A percentile compares a stretch with the other conserved stretches of the same genome.
These are phyloP conservation scores for Dipodomys ordii DNA, from an alignment of 2,113 vertebrate genomes.

Conservation along the genomic window DNA sequence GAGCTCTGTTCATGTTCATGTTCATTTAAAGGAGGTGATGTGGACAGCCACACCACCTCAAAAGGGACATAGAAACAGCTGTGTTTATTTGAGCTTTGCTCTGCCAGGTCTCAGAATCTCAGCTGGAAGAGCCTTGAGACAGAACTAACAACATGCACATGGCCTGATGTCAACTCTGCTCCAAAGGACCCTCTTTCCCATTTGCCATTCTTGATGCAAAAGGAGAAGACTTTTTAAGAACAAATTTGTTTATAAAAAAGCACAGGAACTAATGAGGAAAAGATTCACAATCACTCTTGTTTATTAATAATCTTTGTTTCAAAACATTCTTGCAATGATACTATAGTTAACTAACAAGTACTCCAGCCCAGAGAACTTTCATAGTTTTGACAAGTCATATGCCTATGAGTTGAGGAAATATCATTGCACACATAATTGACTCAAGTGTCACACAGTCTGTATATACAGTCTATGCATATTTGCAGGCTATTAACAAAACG, in stretches of 20 bases:
- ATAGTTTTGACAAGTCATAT: conserved; percentile 1
- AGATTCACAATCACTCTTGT: conserved; percentile 11
- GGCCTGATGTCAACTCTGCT: conserved; percentile 49
- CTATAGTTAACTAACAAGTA: background rate
- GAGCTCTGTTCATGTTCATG: conserved; percentile 27
- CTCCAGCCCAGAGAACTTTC: background rate
- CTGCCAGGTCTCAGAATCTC: conserved; percentile 77
- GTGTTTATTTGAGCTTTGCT: conserved; percentile 85
- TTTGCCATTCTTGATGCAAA: conserved; percentile 38
- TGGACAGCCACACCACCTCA: background rate
- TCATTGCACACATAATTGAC: background rate
- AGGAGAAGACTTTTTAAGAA: conserved; percentile 54
- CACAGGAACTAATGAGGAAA: conserved; percentile 53
- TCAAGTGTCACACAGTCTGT: background rate
- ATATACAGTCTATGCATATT: background rate
- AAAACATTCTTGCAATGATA: background rate
- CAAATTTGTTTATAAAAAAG: conserved; percentile 21
- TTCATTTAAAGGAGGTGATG: conserved; percentile 4
- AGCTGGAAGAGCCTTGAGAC: conserved; percentile 76
- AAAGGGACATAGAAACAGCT: conserved; percentile 81
- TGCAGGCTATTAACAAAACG: conserved; percentile 55
- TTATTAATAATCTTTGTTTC: background rate
- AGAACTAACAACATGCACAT: conserved; percentile 74
- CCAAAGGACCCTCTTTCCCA: background rate
- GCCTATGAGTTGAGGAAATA: background rate